These are phyloP conservation scores for Salmo trutta DNA, from an alignment of 2,797 vertebrate species.

Conservation along the genomic window DNA sequence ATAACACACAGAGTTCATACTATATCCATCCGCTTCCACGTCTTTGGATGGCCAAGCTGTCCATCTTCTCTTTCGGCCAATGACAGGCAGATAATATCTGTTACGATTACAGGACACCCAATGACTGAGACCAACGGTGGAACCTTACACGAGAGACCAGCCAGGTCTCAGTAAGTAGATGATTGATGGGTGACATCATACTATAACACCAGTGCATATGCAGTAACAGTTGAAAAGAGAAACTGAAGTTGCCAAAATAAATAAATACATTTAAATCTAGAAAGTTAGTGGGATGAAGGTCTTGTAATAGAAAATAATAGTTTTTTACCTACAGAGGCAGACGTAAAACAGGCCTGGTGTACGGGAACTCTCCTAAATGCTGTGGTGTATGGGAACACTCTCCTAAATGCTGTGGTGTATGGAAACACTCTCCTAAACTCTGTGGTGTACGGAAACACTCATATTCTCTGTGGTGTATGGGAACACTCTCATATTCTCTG, in stretches of 20 bases:
- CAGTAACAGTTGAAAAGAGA: conserved; percentile 16
- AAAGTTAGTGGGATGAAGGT: not conserved
- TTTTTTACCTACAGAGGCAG: no score
- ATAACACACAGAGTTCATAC: conserved; percentile 33
- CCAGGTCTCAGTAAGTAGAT: not conserved
- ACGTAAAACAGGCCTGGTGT: no score
- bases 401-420: no score
- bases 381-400: no score
- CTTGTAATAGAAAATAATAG: not conserved
- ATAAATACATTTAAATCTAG: conserved; percentile 20
- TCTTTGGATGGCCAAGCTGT: conserved; percentile 11
- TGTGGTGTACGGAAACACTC: no score
- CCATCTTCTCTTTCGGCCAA: not conserved
- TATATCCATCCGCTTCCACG: not conserved
- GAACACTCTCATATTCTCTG: no score
- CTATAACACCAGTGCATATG: not conserved
- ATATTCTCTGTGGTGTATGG: no score
- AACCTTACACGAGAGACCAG: not conserved
- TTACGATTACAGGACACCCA: not conserved
- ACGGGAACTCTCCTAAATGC: no score
- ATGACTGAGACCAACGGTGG: not conserved
- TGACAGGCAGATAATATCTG: not conserved
- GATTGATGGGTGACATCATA: not conserved
- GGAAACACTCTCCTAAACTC: no score
- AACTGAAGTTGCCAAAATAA: conserved; percentile 25